These are phyloP conservation scores for Apis florea DNA, from an alignment of 1,140 invertebrate species.

Conservation along the genomic window DNA sequence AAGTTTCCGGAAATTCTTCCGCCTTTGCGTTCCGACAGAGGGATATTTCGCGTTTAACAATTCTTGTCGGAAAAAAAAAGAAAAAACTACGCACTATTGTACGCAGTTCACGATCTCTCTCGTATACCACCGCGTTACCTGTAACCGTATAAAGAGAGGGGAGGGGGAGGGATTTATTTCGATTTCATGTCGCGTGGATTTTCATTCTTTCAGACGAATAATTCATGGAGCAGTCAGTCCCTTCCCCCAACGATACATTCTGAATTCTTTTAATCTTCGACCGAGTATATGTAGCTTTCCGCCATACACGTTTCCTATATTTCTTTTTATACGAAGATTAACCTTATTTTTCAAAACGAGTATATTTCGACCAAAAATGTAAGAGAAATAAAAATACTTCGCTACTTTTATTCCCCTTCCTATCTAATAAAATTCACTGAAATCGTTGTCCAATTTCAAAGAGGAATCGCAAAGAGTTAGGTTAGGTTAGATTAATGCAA, in stretches of 20 bases:
- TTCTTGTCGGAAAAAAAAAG: not conserved
- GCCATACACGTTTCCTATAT: too few relatives aligned
- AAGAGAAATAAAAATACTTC: too few relatives aligned
- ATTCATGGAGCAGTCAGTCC: not conserved
- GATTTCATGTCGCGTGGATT: slow-evolving; percentile 3
- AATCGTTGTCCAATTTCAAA: too few relatives aligned
- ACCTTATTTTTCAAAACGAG: too few relatives aligned
- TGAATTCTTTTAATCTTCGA: not conserved
- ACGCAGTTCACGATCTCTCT: not conserved
- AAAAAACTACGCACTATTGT: not conserved
- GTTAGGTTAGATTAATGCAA: too few relatives aligned
- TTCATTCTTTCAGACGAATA: slow-evolving; percentile 6
- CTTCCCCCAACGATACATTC: not conserved
- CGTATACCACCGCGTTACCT: not conserved
- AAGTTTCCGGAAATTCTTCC: not conserved
- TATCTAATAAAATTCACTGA: too few relatives aligned
- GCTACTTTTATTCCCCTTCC: too few relatives aligned
- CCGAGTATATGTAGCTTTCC: too few relatives aligned
- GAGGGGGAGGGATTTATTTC: not conserved
- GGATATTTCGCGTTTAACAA: not conserved
- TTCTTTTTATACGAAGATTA: too few relatives aligned
- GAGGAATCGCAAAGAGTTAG: too few relatives aligned
- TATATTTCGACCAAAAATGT: too few relatives aligned
- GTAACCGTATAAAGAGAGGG: not conserved
- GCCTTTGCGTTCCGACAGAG: not conserved